Conservation (phyloP, 2,888 invertebrate species). For the Campoplex nolae region DNA sequence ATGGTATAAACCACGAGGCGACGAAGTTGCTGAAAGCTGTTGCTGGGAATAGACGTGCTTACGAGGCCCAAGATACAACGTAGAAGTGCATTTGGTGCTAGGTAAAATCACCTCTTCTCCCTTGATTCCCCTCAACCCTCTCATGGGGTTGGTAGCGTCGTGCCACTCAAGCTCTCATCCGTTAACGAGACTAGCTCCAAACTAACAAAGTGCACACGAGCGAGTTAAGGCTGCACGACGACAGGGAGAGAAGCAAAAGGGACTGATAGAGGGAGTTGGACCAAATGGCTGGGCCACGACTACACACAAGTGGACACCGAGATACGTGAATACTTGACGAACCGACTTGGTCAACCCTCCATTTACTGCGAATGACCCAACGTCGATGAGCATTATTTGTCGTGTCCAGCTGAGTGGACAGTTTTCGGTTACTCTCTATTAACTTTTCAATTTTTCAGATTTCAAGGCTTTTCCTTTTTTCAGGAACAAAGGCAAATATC, state of each 20-base stretch:
- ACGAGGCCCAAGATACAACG: slow-evolving; percentile 44
- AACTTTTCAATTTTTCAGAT: not conserved
- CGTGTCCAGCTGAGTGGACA: not conserved
- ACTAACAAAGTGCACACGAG: slow-evolving; percentile 62
- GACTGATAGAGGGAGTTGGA: slow-evolving; percentile 46
- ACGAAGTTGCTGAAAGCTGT: slow-evolving; percentile 64
- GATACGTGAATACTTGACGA: slow-evolving; percentile 34
- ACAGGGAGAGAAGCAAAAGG: not conserved
- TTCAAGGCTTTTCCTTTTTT: not conserved
- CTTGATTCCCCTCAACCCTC: not conserved
- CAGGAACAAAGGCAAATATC: not conserved
- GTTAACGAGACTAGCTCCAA: slow-evolving; percentile 58
- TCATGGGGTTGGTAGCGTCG: slow-evolving; percentile 39
- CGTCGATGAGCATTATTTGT: slow-evolving; percentile 23
- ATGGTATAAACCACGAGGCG: slow-evolving; percentile 40
- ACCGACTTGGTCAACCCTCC: slow-evolving; percentile 10
- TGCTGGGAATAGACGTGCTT: slow-evolving; percentile 31
- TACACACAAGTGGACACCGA: not conserved
- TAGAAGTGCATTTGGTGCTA: slow-evolving; percentile 58
- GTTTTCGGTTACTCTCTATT: not conserved
- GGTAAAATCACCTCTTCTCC: slow-evolving; percentile 22
- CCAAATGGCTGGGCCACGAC: slow-evolving; percentile 5
- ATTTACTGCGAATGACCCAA: not conserved
- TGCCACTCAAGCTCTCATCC: slow-evolving; percentile 57
- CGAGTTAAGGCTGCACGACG: slow-evolving; percentile 38